Evolutionary conservation across 2,797 vertebrate species (phyloP), one percentile per base, ranked within the genome.

Genomic region (Varecia variegata): DNA sequence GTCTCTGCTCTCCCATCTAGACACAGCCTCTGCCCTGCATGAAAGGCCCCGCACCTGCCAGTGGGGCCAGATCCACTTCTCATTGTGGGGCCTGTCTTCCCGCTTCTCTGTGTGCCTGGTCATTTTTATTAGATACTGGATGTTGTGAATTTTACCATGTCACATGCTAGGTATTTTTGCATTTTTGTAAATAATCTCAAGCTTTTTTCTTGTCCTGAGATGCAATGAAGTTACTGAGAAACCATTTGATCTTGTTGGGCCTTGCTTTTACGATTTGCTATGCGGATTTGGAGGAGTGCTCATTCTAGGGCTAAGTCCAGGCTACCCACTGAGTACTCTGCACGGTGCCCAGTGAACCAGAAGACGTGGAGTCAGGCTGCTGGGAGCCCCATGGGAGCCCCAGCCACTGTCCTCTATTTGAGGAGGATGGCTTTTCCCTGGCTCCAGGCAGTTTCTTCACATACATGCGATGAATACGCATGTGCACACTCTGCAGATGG

Each of bases 381-480:
- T 15, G 43, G 60, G 65, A 50, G 43, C 30, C 23, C 43, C 13
- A 2, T 0, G n/a, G 12, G 60, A 70, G 17, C 47, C 27, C 9
- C 43, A 20, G 13, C 47, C 25, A 23, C 13, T 7, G 30, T 3
- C 7, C 14, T 47, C 3, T 18, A 27, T 11, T 77, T 68, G 32
- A 0, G 12, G 10, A 1, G 14, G 18, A 3, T 50, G 76, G 21
- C 20, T 50, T n/a, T 76, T 60, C 17, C 43, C 23, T 30, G 70
- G n/a, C 71, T 71, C 43, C 56, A 13, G 12, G 10, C 17, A 43
- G 5, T 43, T 65, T 50, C 62, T 47, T 11, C n/a, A 27, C 1
- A 25, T 8, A 1, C 6, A 4, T 2, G 17, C 0, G 3, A 50
- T 9, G 5, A 21, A 15, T 40, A 25, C 62, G 23, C 7, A 5